phyloP scores from a whole-genome alignment of 2,113 vertebrate genomes.

The Cebidichthys violaceus region DNA sequence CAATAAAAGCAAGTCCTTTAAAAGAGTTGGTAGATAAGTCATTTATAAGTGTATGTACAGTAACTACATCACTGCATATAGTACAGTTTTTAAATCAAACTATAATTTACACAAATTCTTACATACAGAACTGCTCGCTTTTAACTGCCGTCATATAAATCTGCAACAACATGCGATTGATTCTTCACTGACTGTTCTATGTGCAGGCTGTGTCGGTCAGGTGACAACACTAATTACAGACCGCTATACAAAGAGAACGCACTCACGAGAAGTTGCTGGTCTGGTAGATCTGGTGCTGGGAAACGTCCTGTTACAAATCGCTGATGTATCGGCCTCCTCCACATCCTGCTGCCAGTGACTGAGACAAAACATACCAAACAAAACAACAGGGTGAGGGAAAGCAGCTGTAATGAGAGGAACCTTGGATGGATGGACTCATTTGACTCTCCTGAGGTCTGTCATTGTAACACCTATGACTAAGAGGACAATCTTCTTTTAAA shows the following conservation, averaged over 20 bases:
- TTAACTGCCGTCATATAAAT: not conserved
- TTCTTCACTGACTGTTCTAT: constrained; percentile 16
- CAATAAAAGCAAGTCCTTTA: not conserved
- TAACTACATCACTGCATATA: not conserved
- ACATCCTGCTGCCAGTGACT: constrained; percentile 93
- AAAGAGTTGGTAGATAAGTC: not conserved
- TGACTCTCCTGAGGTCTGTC: constrained; percentile 26
- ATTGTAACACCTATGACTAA: constrained; percentile 32
- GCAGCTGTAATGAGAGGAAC: constrained; percentile 49
- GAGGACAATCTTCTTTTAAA: constrained; percentile 18
- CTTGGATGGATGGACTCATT: constrained; percentile 15
- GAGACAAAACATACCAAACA: constrained; percentile 47
- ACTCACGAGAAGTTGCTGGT: constrained; percentile 81
- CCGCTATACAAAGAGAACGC: constrained; percentile 11
- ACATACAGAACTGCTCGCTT: not conserved
- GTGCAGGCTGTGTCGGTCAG: not conserved
- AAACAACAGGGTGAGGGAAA: constrained; percentile 39
- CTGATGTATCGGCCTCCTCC: constrained; percentile 83
- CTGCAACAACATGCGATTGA: not conserved
- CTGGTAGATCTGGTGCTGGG: constrained; percentile 54
- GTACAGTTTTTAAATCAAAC: not conserved
- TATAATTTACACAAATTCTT: not conserved
- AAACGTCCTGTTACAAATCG: constrained; percentile 76
- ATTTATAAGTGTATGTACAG: not conserved
- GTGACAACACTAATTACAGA: constrained; percentile 40